Base-by-base conservation (phyloP, 2,888 invertebrate genomes). In the Lissocephala sabroskyi region DNA sequence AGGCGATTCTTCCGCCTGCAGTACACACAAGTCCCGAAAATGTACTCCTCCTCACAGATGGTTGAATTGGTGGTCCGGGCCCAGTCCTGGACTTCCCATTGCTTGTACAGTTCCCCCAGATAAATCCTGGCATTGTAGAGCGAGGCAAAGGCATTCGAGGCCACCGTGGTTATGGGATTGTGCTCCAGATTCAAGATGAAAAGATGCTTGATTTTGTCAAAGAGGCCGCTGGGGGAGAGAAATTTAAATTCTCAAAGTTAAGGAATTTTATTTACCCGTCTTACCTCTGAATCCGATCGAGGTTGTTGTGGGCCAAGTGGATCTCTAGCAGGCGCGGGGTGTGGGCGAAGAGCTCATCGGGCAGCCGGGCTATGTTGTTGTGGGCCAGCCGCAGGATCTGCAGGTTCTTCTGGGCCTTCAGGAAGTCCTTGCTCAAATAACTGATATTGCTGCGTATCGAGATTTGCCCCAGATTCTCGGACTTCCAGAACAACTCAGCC, bases 361-460 rank as follows among this genome's bases (percentile, higher is more conserved):
- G 71, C 11, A 73, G 4, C 1, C 71, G 9, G n/a, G 67, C 71
- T 28, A 73, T 71, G 9, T 75, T 67, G 9, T 73, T 73, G 5
- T 60, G 42, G 3, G 65, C 57, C 52, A 73, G 18, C 7, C 61
- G 56, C 1, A 73, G 17, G 3, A 65, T 59, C 0, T 74, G 41
- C 2, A 73, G 47, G 1, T 65, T 61, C 26, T 54, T 56, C 2
- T 71, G 75, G 0, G 63, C 36, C 7, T 65, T 67, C 0, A 73
- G 52, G 0, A 73, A 67, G 2, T 73, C 71, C 9, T 56, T 61
- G 44, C 71, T 63, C 1, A 73, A 23, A 5, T 71, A 67, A 18
- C 75, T 71, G 0, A 73, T 71, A 40, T 70, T 67, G 23, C 75
- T 75, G 1, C 59, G 49, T 3, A 73, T 75, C 23, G 62, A 61